Evolutionary conservation across 1,140 invertebrate genomes (phyloP).

Genomic region (Coenobita brevimanus): DNA sequence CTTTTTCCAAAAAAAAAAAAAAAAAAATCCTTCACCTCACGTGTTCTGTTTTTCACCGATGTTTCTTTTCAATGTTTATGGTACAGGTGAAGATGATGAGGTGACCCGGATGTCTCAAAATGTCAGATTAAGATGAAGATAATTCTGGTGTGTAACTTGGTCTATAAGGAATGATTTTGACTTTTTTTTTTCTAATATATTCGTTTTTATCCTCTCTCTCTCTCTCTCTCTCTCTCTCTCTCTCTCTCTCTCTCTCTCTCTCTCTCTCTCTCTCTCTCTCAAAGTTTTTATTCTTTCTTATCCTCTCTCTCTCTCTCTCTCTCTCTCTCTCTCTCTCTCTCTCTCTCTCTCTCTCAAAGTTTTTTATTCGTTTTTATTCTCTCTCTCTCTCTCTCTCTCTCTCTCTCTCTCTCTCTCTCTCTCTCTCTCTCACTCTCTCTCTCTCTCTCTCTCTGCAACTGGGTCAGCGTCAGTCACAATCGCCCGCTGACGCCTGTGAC

Average conservation of each 20-base stretch:
- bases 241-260: constrained; percentile 1
- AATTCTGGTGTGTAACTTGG: no score
- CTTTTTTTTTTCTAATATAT: no score
- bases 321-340: not conserved
- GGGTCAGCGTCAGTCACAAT: no score
- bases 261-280: constrained; percentile 3
- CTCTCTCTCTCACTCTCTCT: not conserved
- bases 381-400: not conserved
- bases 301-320: not conserved
- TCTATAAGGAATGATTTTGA: no score
- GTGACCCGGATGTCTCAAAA: no score
- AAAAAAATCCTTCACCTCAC: no score
- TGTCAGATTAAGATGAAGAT: no score
- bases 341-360: not conserved
- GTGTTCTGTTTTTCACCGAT: no score
- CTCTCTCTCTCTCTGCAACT: not conserved
- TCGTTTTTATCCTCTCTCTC: not conserved
- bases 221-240: constrained; percentile 3
- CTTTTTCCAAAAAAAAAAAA: not conserved
- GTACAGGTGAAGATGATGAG: no score
- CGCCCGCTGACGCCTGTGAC: no score
- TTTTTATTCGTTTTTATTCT: not conserved
- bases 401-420: not conserved
- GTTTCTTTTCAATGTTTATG: no score
- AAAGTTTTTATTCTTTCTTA: not conserved